These are phyloP conservation scores for Thaumatotibia leucotreta DNA, from an alignment of 1,140 invertebrate species.

Conservation along the genomic window DNA sequence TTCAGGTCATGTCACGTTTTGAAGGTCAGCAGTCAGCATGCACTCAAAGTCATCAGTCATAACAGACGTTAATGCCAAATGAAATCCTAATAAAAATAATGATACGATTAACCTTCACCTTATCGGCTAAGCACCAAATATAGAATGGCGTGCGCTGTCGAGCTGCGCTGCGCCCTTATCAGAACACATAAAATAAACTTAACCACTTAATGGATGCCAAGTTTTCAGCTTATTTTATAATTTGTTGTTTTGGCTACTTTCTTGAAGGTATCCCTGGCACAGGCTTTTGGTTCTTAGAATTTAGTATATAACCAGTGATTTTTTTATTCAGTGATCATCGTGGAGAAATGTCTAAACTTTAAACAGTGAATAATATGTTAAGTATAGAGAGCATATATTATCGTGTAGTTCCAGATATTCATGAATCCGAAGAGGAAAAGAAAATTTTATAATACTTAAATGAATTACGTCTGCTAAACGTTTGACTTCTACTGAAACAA, in stretches of 20 bases:
- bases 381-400: no score
- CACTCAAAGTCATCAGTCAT: not conserved
- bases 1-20: not conserved
- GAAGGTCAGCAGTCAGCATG: not conserved
- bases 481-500: not conserved
- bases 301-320: no score
- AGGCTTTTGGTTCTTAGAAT: not conserved
- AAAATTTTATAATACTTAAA: not conserved
- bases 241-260: not conserved
- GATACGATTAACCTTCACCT: slow-evolving; percentile 51
- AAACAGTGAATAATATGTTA: no score
- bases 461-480: not conserved
- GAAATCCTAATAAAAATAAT: slow-evolving; percentile 24
- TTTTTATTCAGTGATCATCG: no score
- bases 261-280: not conserved
- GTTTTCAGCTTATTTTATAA: not conserved
- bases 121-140: slow-evolving; percentile 40
- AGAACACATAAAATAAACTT: slow-evolving; percentile 4
- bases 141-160: slow-evolving; percentile 37
- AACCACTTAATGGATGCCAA: not conserved
- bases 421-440: no score
- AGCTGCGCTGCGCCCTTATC: slow-evolving; percentile 29
- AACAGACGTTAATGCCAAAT: not conserved
- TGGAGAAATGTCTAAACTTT: no score
- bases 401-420: no score